Percentiles rank a stretch among this genome's conserved stretches.
Evolutionary conservation across 2,113 vertebrate species (phyloP).

Genomic region (Naja naja): DNA sequence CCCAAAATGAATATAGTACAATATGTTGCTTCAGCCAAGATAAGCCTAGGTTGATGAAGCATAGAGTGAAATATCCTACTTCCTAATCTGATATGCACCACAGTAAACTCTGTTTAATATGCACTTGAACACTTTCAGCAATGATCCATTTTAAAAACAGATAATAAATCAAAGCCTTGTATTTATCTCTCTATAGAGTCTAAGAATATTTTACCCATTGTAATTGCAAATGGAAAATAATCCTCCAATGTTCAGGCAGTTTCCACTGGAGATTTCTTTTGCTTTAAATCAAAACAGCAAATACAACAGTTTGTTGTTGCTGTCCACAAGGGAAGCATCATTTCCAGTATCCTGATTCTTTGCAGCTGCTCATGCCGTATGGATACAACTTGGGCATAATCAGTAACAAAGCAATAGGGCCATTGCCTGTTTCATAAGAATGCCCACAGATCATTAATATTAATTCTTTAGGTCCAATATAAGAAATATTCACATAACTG

Average conservation of each 20-base stretch:
- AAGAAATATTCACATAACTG: neutral
- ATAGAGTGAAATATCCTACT: constrained; percentile 56
- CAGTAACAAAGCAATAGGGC: constrained; percentile 48
- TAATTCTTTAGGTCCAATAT: neutral
- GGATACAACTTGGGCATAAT: constrained; percentile 54
- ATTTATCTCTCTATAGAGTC: constrained; percentile 55
- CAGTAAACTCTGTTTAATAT: constrained; percentile 63
- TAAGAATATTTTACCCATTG: constrained; percentile 66
- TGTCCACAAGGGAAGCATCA: constrained; percentile 48
- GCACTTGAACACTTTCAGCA: constrained; percentile 43
- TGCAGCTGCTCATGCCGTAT: constrained; percentile 61
- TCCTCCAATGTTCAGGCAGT: constrained; percentile 51
- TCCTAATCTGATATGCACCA: constrained; percentile 57
- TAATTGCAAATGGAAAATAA: constrained; percentile 66
- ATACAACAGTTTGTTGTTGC: constrained; percentile 67
- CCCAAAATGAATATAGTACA: constrained; percentile 44
- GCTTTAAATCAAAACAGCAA: constrained; percentile 67
- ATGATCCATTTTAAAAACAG: constrained; percentile 55
- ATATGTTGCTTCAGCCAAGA: constrained; percentile 44
- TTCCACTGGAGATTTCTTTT: constrained; percentile 56
- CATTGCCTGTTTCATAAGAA: constrained; percentile 25
- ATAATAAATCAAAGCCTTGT: constrained; percentile 56
- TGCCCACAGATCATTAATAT: neutral
- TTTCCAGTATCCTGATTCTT: constrained; percentile 60
- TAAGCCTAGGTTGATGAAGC: constrained; percentile 51